Base-by-base conservation (phyloP, 2,113 vertebrate species). In the Merops nubicus region DNA sequence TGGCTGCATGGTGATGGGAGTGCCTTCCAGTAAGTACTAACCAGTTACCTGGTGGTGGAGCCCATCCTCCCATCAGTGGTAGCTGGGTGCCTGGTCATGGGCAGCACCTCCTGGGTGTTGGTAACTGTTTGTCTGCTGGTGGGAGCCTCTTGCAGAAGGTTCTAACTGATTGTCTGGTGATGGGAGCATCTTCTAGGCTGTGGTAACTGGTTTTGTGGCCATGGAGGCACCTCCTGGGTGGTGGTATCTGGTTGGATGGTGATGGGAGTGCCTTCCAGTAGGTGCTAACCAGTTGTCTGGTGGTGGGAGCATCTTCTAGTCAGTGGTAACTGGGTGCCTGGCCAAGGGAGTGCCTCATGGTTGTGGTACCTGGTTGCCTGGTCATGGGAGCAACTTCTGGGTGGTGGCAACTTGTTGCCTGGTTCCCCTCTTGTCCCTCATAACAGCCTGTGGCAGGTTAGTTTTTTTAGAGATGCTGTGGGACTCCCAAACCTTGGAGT, bases 41-140 rank as follows among this genome's bases (percentile, higher is more conserved):
- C 50, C 45, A 20, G 50, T 47, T 20, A 11, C 20, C 59, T 3
- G 4, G 15, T 19, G 5, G 5, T 7, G 34, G 38, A 42, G 0
- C 10, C 1, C 12, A 0, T 42, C 25, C 23, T 57, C 17, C 22
- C 28, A 12, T 29, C 5, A 8, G 38, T 63, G 33, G 9, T 31
- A 18, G 19, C 62, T 56, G 20, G 40, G 26, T 13, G 7, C n/a
- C 13, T 4, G 8, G 13, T 10, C 7, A 29, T 28, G 36, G 25
- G 15, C 9, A 40, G 12, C 4, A 8, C 19, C 26, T 59, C 11
- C 18, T 18, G 17, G 26, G 3, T 6, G 12, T 0, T n/a, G 42
- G 8, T 19, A 8, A 1, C 26, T 6, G 50, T 0, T 25, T 48
- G 22, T 60, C 4, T 7, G 0, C 16, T 5, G 31, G 0, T 0